A percentile compares a stretch with the other conserved stretches of the same genome.
Conservation (phyloP, 1,140 invertebrate species). For the Anthonomus grandis region DNA sequence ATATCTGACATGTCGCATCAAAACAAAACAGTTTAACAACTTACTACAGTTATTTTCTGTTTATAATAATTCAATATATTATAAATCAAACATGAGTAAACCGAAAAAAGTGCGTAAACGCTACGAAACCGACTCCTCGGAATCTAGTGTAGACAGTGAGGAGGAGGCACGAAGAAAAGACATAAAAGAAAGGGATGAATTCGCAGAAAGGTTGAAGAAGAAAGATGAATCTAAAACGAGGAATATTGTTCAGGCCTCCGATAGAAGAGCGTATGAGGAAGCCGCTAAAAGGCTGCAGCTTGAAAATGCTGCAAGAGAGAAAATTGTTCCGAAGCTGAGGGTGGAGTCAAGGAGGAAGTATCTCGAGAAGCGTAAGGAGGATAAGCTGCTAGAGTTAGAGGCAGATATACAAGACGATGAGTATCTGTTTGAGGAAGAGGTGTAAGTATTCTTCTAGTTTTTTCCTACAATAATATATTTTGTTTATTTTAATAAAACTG, state of each 20-base stretch:
- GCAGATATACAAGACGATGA: slow-evolving; percentile 95
- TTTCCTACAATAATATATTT: neutral
- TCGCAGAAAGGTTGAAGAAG: slow-evolving; percentile 81
- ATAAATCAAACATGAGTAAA: slow-evolving; percentile 47
- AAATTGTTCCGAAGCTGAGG: slow-evolving; percentile 82
- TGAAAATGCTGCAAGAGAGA: slow-evolving; percentile 79
- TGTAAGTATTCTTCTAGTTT: slow-evolving; percentile 63
- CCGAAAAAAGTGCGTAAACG: slow-evolving; percentile 49
- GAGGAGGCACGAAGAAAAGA: slow-evolving; percentile 67
- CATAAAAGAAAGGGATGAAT: slow-evolving; percentile 91
- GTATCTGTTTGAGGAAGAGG: slow-evolving; percentile 85
- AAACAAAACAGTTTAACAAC: no score
- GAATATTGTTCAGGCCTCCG: slow-evolving; percentile 71
- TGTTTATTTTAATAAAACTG: no score
- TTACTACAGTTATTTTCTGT: no score
- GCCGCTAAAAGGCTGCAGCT: slow-evolving; percentile 88
- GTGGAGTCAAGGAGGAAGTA: slow-evolving; percentile 92
- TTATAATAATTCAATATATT: slow-evolving; percentile 2
- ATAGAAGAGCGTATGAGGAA: slow-evolving; percentile 82
- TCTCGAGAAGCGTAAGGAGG: slow-evolving; percentile 91
- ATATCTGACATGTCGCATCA: no score
- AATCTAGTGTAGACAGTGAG: slow-evolving; percentile 53
- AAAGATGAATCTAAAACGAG: slow-evolving; percentile 88
- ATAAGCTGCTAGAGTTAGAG: slow-evolving; percentile 95
- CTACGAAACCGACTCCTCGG: slow-evolving; percentile 51